Percentiles rank a stretch among this genome's conserved stretches.
Evolutionary conservation across 2,113 vertebrate species (phyloP).

Genomic region (Corythornis madagascariensis): DNA sequence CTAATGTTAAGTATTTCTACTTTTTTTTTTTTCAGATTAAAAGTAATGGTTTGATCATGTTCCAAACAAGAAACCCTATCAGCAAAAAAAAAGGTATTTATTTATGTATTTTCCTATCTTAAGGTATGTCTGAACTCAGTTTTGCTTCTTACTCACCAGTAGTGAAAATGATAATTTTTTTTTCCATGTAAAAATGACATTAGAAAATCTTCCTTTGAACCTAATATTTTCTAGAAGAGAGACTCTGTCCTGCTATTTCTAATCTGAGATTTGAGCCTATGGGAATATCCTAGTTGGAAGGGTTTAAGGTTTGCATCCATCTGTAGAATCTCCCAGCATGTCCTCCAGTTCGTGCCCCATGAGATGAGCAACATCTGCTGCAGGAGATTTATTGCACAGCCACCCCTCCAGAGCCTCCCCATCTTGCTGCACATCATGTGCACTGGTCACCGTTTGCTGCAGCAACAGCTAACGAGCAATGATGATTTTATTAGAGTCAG

Average conservation of each 20-base stretch:
- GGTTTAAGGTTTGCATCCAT: background rate
- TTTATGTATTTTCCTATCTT: background rate
- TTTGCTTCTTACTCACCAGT: background rate
- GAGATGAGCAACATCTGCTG: background rate
- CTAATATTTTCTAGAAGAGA: background rate
- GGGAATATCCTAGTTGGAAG: background rate
- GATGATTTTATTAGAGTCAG: background rate
- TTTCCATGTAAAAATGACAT: background rate
- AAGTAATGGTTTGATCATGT: background rate
- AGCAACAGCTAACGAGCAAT: background rate
- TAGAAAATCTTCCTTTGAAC: background rate
- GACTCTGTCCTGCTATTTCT: background rate
- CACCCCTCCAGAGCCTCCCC: background rate
- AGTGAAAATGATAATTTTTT: background rate
- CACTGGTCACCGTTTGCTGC: background rate
- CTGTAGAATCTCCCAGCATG: background rate
- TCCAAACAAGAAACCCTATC: background rate
- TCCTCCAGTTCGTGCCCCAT: background rate
- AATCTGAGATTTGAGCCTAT: background rate
- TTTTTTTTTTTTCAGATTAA: background rate
- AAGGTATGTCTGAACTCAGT: background rate
- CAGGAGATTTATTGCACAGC: background rate
- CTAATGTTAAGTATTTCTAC: background rate
- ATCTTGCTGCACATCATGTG: background rate
- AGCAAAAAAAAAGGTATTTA: background rate